Base-by-base conservation (phyloP, 2,797 vertebrate genomes). In the Sebastes cheni region DNA sequence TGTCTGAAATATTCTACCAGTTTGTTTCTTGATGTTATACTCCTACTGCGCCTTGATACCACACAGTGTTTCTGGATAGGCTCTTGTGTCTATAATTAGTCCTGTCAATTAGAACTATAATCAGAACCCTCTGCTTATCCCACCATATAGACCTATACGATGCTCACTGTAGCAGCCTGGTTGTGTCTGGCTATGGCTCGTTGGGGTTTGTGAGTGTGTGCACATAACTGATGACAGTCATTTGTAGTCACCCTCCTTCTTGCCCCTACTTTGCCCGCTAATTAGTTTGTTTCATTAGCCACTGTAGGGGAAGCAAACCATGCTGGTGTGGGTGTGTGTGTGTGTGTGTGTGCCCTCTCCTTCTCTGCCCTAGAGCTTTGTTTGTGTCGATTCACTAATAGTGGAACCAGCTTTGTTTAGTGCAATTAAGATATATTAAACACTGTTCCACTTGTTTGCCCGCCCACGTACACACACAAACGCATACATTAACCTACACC, bases 211-310 rank as follows among this genome's bases (percentile, higher is more conserved):
- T 39, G 18, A 58, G 56, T 62, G 36, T 52, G 46, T 39, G 32
- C 6, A 32, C 27, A 60, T 88, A 82, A 82, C 68, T 87, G 77
- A 83, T 82, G 68, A 75, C 80, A 75, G 71, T 86, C 79, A 87
- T 89, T 88, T 90, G 72, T 66, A 75, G 85, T 84, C 81, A 64
- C 66, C 82, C 75, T 56, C 61, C 56, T 58, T 72, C 72, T 78
- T 84, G 71, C 10, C 77, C 82, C 50, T 66, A 59, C 79, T 62
- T 79, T 84, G 62, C 72, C 80, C 81, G 58, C 78, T 90, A 92
- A 91, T 90, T 87, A 88, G 64, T 85, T 91, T 90, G 86, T 89
- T 84, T 88, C 80, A 87, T 91, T 89, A 88, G 79, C 61, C 68
- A 88, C 75, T 83, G 56, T 74, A 60, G 65, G 72, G 81, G 77